Percentiles rank a stretch among this genome's conserved stretches.
These are phyloP conservation scores for Hypsopygia costalis DNA, from an alignment of 2,888 invertebrate genomes.

Conservation along the genomic window DNA sequence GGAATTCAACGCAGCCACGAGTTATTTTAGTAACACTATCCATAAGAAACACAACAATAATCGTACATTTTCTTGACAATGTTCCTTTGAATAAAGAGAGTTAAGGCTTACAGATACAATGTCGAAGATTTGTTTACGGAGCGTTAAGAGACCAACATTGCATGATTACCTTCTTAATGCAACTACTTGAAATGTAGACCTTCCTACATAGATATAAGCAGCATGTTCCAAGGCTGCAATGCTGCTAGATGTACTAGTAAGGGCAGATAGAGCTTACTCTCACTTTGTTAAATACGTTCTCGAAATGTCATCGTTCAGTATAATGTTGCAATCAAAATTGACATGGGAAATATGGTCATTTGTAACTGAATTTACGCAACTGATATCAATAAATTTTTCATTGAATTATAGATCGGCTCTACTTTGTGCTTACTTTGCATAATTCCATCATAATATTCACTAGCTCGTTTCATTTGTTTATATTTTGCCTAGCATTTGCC, in stretches of 20 bases:
- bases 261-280: conserved; percentile 53
- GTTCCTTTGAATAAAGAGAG: conserved; percentile 77
- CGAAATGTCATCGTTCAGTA: conserved; percentile 70
- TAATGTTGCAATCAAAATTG: conserved; percentile 76
- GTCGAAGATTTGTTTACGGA: conserved; percentile 75
- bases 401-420: conserved; percentile 63
- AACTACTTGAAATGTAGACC: conserved; percentile 51
- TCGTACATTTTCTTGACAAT: conserved; percentile 77
- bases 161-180: conserved; percentile 51
- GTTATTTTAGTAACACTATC: conserved; percentile 74
- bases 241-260: conserved; percentile 49
- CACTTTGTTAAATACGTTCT: conserved; percentile 66
- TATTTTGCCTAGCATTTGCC: too few relatives aligned
- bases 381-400: conserved; percentile 68
- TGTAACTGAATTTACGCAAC: conserved; percentile 55
- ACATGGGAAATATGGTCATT: conserved; percentile 78
- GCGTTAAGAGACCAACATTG: conserved; percentile 59
- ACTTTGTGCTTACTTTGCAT: conserved; percentile 52
- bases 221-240: conserved; percentile 35
- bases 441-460: conserved; percentile 68
- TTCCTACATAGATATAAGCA: conserved; percentile 45
- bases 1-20: conserved; percentile 57
- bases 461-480: too few relatives aligned
- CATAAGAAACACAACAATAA: conserved; percentile 74
- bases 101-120: conserved; percentile 74